Conservation (phyloP, 2,888 invertebrate species). For the Drosophila cognata region DNA sequence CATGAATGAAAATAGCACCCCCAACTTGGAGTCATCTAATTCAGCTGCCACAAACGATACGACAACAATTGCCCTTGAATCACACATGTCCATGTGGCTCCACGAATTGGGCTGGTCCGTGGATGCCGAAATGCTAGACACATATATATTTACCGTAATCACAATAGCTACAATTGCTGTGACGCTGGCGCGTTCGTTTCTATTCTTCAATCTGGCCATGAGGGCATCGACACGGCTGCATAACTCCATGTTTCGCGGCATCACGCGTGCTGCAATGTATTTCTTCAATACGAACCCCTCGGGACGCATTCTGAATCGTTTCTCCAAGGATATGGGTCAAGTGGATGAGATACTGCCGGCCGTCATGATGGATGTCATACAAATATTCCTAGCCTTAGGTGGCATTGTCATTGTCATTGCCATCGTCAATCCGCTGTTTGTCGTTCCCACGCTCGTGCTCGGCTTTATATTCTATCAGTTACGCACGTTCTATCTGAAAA, state of each 20-base stretch:
- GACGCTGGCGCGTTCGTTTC: conserved; percentile 84
- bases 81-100: conserved; percentile 57
- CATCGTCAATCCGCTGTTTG: conserved; percentile 90
- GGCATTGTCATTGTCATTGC: conserved; percentile 93
- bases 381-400: conserved; percentile 92
- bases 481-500: conserved; percentile 91
- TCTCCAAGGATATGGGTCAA: conserved; percentile 94
- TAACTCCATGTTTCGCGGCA: conserved; percentile 92
- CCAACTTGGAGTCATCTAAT: conserved; percentile 15
- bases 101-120: conserved; percentile 63
- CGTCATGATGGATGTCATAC: conserved; percentile 85
- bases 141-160: conserved; percentile 86
- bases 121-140: conserved; percentile 79
- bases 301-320: conserved; percentile 93
- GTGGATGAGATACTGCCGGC: conserved; percentile 85
- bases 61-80: conserved; percentile 41
- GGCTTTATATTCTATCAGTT: conserved; percentile 90
- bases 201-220: conserved; percentile 88
- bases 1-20: conserved; percentile 24
- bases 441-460: conserved; percentile 90
- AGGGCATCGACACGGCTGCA: conserved; percentile 92
- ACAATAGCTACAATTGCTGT: conserved; percentile 84
- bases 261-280: conserved; percentile 92
- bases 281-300: conserved; percentile 96
- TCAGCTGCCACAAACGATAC: conserved; percentile 50